phyloP scores from a whole-genome alignment of 1,140 invertebrate genomes.

The Drosophila prosaltans region DNA sequence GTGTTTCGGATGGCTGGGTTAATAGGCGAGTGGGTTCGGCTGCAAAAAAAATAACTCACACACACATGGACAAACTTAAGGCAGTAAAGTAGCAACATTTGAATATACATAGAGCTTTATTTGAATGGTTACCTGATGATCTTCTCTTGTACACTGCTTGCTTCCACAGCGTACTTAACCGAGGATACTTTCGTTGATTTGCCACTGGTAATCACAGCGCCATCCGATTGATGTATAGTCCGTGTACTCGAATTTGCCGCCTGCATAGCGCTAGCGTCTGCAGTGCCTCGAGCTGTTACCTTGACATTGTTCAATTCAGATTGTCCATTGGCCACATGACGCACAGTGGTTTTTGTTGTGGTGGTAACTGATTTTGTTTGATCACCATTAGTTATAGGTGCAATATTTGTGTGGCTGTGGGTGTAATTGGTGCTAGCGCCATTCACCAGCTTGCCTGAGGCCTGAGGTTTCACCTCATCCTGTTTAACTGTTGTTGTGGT shows the following conservation, averaged over 20 bases:
- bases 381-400: slow-evolving; percentile 33
- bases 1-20: slow-evolving; percentile 66
- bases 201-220: slow-evolving; percentile 62
- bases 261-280: slow-evolving; percentile 60
- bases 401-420: slow-evolving; percentile 29
- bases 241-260: slow-evolving; percentile 45
- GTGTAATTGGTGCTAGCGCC: slow-evolving; percentile 14
- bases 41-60: slow-evolving; percentile 37
- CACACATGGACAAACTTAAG: background rate
- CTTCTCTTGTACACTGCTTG: slow-evolving; percentile 77
- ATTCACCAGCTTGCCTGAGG: slow-evolving; percentile 39
- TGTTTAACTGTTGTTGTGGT: slow-evolving; percentile 35
- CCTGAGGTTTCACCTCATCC: slow-evolving; percentile 4
- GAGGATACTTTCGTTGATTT: slow-evolving; percentile 50
- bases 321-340: slow-evolving; percentile 39
- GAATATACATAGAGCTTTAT: too few species aligned
- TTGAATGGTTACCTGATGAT: slow-evolving; percentile 69
- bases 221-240: slow-evolving; percentile 58
- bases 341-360: slow-evolving; percentile 35
- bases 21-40: slow-evolving; percentile 52
- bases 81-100: background rate
- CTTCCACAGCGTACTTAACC: slow-evolving; percentile 76
- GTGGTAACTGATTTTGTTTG: slow-evolving; percentile 23
- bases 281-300: slow-evolving; percentile 49
- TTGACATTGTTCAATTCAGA: slow-evolving; percentile 44